Evolutionary conservation across 2,113 vertebrate genomes (phyloP).

Genomic region (Acrocephalus arundinaceus): DNA sequence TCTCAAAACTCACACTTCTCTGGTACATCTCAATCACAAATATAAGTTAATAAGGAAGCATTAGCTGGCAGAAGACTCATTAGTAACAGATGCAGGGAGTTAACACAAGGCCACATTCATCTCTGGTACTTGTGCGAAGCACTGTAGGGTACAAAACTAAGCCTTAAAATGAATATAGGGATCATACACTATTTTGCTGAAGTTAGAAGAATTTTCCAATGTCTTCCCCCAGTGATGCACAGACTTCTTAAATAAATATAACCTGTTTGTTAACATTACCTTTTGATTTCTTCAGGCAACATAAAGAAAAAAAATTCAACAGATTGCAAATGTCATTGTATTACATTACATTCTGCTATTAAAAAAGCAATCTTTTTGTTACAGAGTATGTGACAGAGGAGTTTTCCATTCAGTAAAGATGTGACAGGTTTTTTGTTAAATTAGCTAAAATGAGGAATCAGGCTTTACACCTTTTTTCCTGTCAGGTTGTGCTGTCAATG

Average conservation of each 20-base stretch:
- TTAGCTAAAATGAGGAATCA: neutral
- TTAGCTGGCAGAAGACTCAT: neutral
- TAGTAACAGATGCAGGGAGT: neutral
- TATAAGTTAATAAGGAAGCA: neutral
- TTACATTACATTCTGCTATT: neutral
- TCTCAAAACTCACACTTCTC: neutral
- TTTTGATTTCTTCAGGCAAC: neutral
- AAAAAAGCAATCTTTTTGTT: neutral
- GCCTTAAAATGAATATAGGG: neutral
- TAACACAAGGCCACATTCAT: neutral
- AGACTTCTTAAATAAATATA: neutral
- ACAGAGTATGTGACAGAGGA: neutral
- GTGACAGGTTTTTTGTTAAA: neutral
- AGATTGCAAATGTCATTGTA: neutral
- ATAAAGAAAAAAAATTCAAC: neutral
- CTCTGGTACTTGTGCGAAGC: neutral
- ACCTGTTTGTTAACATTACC: neutral
- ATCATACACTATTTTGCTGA: neutral
- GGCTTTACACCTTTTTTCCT: neutral
- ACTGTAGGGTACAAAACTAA: neutral
- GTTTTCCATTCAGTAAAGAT: neutral
- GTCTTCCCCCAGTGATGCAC: neutral
- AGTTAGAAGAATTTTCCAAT: neutral
- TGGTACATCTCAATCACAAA: neutral
- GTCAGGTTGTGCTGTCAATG: neutral